Base-by-base conservation (phyloP, 2,888 invertebrate species). In the Embidobia sp. region DNA sequence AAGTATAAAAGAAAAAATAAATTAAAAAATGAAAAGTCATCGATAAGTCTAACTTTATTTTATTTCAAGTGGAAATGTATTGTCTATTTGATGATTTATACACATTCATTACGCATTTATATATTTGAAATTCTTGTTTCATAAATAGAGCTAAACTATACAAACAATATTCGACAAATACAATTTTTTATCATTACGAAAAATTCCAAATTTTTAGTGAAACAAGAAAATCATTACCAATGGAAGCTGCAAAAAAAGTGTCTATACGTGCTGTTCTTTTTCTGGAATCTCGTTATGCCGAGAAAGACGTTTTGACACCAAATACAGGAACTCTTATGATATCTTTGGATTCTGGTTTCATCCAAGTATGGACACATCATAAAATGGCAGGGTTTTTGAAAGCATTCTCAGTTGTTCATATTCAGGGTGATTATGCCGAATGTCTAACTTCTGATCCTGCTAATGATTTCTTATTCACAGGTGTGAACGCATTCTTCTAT, bases 361-460 rank as follows among this genome's bases (percentile, higher is more conserved):
- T 95, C 74, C 95, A 96, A 90, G 92, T 94, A 15, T 97, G 96
- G 94, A 95, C 95, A 11, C 94, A 95, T 87, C 95, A 95, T 88
- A 91, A 93, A 31, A 92, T 92, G 7, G 95, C 95, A 7, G 94
- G 95, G 4, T 93, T 93, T 87, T 90, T 95, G 64, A 92, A 92
- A 26, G 91, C 94, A 18, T 96, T 96, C 89, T 91, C 90, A 35
- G 94, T 93, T 2, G 92, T 94, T 33, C 95, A 96, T 87, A 91
- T 92, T 19, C 90, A 92, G 2, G 93, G 93, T 1, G 93, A 93
- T 85, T 93, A 93, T 84, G 93, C 94, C 40, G 90, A 93, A 10
- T 91, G 94, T 13, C 92, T 97, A 91, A 90, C 92, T 27, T 94
- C 95, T 0, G 96, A 96, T 89, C 86, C 89, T 1, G 87, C 93